Evolutionary conservation across 2,888 invertebrate species (phyloP).

Genomic region (Coecobrya sp.): DNA sequence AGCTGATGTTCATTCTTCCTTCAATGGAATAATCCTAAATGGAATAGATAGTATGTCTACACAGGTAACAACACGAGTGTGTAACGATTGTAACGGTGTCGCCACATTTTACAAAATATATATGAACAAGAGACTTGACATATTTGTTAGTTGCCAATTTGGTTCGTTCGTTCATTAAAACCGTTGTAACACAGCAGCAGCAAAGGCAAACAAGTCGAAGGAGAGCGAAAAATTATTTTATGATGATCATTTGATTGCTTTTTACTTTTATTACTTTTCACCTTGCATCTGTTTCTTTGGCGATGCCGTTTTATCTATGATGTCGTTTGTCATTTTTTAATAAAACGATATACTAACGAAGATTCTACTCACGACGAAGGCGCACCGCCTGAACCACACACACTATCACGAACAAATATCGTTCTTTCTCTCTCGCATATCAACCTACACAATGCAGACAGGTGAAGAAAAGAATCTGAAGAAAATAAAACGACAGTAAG

Average conservation of each 20-base stretch:
- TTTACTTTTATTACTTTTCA: conserved; percentile 56
- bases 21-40: too few relatives aligned
- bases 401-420: too few relatives aligned
- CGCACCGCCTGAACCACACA: background rate
- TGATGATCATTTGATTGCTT: conserved; percentile 39
- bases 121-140: background rate
- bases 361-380: background rate
- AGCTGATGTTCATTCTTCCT: background rate
- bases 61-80: background rate
- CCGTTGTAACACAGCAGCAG: background rate
- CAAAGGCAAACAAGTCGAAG: background rate
- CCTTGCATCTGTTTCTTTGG: conserved; percentile 12
- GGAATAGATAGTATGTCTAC: too few relatives aligned
- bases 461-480: too few relatives aligned
- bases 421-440: too few relatives aligned
- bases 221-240: background rate
- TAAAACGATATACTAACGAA: background rate
- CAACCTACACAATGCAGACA: too few relatives aligned
- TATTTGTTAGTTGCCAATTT: background rate
- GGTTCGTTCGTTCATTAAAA: background rate
- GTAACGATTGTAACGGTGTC: background rate
- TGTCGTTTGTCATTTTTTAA: background rate
- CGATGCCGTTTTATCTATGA: too few relatives aligned
- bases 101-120: background rate
- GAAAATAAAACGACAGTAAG: too few relatives aligned